A percentile compares a stretch with the other conserved stretches of the same genome.
Conservation (phyloP, 2,888 invertebrate species). For the Stratiomys singularior region DNA sequence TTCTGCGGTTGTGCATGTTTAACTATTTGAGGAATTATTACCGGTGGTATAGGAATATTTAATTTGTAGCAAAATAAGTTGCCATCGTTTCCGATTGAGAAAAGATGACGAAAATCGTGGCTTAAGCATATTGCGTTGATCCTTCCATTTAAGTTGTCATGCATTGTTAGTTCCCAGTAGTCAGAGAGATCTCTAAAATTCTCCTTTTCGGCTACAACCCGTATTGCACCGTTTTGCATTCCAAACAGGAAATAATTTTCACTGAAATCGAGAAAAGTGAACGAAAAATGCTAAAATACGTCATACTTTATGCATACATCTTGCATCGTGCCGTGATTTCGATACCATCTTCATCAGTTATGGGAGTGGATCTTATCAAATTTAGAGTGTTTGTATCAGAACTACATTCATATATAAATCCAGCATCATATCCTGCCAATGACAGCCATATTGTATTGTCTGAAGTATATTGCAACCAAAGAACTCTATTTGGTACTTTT, state of each 20-base stretch:
- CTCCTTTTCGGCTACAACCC: conserved; percentile 67
- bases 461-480: conserved; percentile 69
- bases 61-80: conserved; percentile 79
- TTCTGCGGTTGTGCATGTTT: conserved; percentile 49
- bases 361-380: conserved; percentile 66
- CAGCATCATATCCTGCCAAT: conserved; percentile 74
- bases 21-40: not conserved
- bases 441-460: conserved; percentile 71
- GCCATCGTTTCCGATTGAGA: conserved; percentile 78
- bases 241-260: conserved; percentile 71
- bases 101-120: conserved; percentile 68
- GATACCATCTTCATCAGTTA: conserved; percentile 69
- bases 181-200: conserved; percentile 71
- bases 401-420: conserved; percentile 73
- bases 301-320: conserved; percentile 63
- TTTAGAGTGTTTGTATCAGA: conserved; percentile 66
- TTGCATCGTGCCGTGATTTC: conserved; percentile 70
- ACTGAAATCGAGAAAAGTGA: conserved; percentile 57
- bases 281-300: not conserved
- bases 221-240: conserved; percentile 71
- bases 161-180: conserved; percentile 78
- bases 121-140: conserved; percentile 74
- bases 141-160: conserved; percentile 76
- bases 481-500: conserved; percentile 69
- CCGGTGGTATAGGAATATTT: conserved; percentile 58